Conservation (phyloP, 2,797 vertebrate genomes). For the Lemur catta region DNA sequence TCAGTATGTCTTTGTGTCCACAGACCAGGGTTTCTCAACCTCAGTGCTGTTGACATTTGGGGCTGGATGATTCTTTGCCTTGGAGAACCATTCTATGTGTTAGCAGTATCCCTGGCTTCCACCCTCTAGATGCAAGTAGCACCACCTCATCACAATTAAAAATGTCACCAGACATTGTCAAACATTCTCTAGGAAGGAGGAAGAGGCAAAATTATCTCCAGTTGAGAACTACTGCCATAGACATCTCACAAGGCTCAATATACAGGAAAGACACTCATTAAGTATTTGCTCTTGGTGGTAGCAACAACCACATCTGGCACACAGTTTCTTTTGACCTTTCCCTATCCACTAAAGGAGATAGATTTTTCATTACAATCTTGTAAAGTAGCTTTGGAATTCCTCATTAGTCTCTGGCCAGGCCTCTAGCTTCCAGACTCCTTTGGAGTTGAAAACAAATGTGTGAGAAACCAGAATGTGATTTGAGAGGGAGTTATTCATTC, state of each 20-base stretch:
- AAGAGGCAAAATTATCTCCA: neutral
- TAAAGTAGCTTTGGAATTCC: constrained; percentile 34
- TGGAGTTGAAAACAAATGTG: constrained; percentile 15
- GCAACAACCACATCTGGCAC: neutral
- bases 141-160: neutral
- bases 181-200: neutral
- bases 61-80: neutral
- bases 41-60: neutral
- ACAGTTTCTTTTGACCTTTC: neutral
- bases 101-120: neutral
- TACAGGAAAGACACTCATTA: neutral
- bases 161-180: neutral
- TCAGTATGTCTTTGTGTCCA: neutral
- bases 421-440: constrained; percentile 11
- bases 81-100: neutral
- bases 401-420: neutral
- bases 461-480: neutral
- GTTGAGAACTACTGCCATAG: neutral
- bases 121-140: neutral
- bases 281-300: neutral
- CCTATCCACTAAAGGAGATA: neutral
- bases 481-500: constrained; percentile 20
- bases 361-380: neutral
- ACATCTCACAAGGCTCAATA: neutral
- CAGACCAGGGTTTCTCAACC: neutral